A percentile compares a stretch with the other conserved stretches of the same genome.
These are phyloP conservation scores for Sebastiscus tertius DNA, from an alignment of 2,797 vertebrate species.

Conservation along the genomic window DNA sequence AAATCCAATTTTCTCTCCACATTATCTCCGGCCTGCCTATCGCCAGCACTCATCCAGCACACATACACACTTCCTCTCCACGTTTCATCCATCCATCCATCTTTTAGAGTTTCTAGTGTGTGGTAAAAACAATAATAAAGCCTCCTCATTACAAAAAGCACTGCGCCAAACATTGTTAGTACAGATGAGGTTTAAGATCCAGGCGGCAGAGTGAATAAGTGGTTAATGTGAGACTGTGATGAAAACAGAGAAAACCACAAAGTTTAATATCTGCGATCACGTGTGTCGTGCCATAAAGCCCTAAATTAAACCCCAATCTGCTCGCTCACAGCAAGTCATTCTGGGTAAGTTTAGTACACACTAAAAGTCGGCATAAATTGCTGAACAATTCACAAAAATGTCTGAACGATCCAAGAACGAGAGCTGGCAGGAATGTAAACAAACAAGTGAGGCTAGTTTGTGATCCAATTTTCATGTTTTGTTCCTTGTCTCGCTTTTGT, in stretches of 20 bases:
- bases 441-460: not conserved
- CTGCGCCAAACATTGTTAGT: not conserved
- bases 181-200: not conserved
- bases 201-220: not conserved
- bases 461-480: not conserved
- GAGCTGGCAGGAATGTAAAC: not conserved
- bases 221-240: not conserved
- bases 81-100: constrained; percentile 15
- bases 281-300: not conserved
- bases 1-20: constrained; percentile 70
- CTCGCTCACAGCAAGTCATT: not conserved
- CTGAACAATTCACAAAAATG: not conserved
- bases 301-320: not conserved
- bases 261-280: not conserved
- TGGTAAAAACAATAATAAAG: not conserved
- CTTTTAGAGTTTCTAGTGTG: not conserved
- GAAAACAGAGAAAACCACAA: not conserved
- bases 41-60: constrained; percentile 33
- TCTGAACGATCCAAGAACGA: not conserved
- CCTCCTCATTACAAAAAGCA: not conserved
- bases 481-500: not conserved
- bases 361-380: not conserved
- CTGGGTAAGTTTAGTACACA: not conserved
- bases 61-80: constrained; percentile 5
- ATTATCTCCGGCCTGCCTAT: constrained; percentile 47